Base-by-base conservation (phyloP, 2,888 invertebrate genomes). In the Pristionchus japonicus region DNA sequence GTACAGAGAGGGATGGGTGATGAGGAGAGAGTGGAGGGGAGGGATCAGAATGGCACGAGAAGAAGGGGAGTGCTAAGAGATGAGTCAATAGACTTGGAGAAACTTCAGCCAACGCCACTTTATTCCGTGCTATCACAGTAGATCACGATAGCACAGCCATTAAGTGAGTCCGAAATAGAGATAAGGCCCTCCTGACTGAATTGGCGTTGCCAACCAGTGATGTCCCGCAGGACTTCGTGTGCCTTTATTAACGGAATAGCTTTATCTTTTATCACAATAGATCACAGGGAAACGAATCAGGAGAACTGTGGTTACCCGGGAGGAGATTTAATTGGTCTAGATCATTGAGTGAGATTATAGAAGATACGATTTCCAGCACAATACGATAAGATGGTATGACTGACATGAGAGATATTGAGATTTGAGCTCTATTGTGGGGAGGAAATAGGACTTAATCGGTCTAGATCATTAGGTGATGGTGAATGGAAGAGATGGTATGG, bases 241-340 rank as follows among this genome's bases (percentile, higher is more conserved):
- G n/a, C n/a, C n/a, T n/a, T n/a, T 43, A 43, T 43, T 43, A 43
- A 43, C 6, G 43, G 11, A 43, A 43, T 9, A 43, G 6, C 23
- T 67, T 67, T 67, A 67, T 67, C 15, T 31, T 23, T 9, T 15
- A 77, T 77, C 77, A 77, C 77, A 43, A 43, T 1, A n/a, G n/a
- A 77, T 77, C 77, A 77, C 77, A 77, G 77, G 43, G 27, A n/a
- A n/a, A n/a, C 77, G 77, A 77, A 77, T 77, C 47, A 9, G n/a
- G 34, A 31, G 20, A 43, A 40, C n/a, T 40, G 40, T 74, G 40
- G 77, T 27, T 77, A 77, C 77, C 77, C 77, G 77, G n/a, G 13
- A n/a, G 0, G 13, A 34, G 23, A 77, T 27, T 77, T 13, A 15
- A 43, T 47, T 77, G 77, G 77, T 77, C 77, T 43, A 77, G 43